Conservation (phyloP, 2,797 vertebrate genomes). For the Triplophysa bombifrons region DNA sequence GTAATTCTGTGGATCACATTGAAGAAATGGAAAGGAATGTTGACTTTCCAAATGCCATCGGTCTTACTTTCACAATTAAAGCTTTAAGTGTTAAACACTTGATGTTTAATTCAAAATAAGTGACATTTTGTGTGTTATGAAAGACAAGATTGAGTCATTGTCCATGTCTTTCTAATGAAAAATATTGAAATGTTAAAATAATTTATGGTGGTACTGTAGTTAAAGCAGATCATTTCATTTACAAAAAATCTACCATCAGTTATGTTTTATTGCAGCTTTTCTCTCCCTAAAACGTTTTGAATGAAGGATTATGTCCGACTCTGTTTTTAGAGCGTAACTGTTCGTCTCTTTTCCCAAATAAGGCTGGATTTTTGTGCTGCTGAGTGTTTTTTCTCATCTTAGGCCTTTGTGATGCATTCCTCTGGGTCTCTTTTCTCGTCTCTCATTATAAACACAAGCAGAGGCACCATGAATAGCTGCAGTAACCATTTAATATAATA, state of each 20-base stretch:
- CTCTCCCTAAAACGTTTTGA: neutral
- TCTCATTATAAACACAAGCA: constrained; percentile 16
- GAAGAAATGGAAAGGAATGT: too few species aligned
- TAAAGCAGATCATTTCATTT: too few species aligned
- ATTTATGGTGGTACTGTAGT: too few species aligned
- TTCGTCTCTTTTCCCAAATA: constrained; percentile 36
- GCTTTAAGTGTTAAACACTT: too few species aligned
- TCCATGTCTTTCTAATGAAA: too few species aligned
- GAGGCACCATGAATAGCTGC: neutral
- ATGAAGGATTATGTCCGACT: neutral
- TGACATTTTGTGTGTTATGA: too few species aligned
- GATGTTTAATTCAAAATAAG: too few species aligned
- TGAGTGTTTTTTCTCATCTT: constrained; percentile 1
- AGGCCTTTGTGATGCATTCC: constrained; percentile 26
- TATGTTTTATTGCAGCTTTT: neutral
- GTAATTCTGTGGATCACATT: too few species aligned
- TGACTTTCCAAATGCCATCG: neutral
- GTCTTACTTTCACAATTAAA: neutral
- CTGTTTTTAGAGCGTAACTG: neutral
- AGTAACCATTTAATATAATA: constrained; percentile 8
- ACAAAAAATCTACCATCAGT: neutral
- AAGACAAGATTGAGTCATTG: too few species aligned
- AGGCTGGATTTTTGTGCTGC: constrained; percentile 1
- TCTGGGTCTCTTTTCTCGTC: constrained; percentile 10
- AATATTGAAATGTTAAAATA: too few species aligned